A percentile compares a stretch with the other conserved stretches of the same genome.
These are phyloP conservation scores for Ploceus nigricollis DNA, from an alignment of 2,113 vertebrate species.

Conservation along the genomic window DNA sequence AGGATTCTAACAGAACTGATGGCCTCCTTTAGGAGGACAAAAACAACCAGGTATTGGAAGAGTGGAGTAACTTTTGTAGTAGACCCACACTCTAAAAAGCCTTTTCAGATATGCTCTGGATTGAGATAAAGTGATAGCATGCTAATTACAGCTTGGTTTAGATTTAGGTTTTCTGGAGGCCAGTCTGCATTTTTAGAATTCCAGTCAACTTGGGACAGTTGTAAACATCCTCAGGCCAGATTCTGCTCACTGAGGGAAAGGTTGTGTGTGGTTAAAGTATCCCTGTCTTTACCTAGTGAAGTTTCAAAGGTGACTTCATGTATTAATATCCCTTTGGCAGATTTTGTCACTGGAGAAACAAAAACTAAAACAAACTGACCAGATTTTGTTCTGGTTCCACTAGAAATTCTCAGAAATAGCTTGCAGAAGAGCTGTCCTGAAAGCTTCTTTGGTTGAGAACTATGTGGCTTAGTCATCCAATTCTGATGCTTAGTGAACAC, in stretches of 20 bases:
- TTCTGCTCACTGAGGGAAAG: neutral
- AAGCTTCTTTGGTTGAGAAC: neutral
- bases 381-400: neutral
- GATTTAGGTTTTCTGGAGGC: neutral
- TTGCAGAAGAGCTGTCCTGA: neutral
- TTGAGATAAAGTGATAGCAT: neutral
- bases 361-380: neutral
- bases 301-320: neutral
- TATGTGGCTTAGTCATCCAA: neutral
- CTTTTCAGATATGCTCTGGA: neutral
- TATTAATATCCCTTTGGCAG: neutral
- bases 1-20: neutral
- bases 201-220: neutral
- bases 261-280: neutral
- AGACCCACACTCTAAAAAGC: neutral
- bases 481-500: neutral
- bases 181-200: slow-evolving; percentile 22
- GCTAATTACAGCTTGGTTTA: neutral
- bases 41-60: neutral
- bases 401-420: neutral
- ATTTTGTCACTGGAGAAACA: neutral
- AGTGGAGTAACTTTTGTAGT: neutral
- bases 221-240: neutral
- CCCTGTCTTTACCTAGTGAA: neutral
- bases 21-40: neutral